Percentiles rank a stretch among this genome's conserved stretches.
Conservation (phyloP, 2,797 vertebrate genomes). For the Myotis findleyi region DNA sequence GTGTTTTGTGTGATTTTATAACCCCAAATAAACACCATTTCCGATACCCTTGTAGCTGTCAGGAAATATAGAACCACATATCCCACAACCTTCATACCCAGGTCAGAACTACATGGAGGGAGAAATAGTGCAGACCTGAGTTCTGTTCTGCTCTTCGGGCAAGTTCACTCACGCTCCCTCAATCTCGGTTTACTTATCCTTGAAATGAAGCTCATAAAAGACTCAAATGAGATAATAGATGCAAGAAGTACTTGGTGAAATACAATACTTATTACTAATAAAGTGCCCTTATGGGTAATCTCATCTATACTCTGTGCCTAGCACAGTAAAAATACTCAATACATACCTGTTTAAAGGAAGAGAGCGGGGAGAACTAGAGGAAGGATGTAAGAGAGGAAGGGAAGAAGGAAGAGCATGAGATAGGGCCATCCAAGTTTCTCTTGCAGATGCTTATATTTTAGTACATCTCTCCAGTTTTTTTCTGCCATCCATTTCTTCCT, state of each 20-base stretch:
- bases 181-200: background rate
- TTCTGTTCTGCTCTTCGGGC: background rate
- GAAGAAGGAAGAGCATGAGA: background rate
- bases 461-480: background rate
- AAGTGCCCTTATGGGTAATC: background rate
- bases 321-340: background rate
- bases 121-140: background rate
- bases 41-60: background rate
- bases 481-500: background rate
- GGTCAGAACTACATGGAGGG: background rate
- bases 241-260: background rate
- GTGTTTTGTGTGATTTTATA: background rate
- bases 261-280: background rate
- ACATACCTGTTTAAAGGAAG: background rate
- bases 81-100: background rate
- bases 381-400: background rate
- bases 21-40: background rate
- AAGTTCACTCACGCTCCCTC: background rate
- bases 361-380: background rate
- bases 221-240: background rate
- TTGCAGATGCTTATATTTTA: background rate
- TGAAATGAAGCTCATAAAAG: background rate
- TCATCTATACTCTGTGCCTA: background rate
- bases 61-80: background rate
- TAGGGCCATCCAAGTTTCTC: background rate